A percentile compares a stretch with the other conserved stretches of the same genome.
These are phyloP conservation scores for Umimayanthus kanabou DNA, from an alignment of 92 coral and sea anemone species.

Conservation along the genomic window DNA sequence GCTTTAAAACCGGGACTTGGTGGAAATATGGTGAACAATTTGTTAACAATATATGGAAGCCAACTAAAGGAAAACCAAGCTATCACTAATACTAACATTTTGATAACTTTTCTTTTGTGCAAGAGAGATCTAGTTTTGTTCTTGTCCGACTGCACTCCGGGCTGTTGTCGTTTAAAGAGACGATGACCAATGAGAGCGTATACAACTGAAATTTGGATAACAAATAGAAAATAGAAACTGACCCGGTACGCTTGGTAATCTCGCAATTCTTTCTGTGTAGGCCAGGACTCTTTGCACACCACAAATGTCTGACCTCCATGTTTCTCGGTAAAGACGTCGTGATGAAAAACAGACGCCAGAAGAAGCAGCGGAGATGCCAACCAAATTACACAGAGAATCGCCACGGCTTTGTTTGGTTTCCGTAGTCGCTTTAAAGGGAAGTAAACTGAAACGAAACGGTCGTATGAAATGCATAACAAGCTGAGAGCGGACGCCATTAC, in stretches of 20 bases:
- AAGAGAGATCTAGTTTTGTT: slow-evolving; percentile 58
- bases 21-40: slow-evolving; percentile 70
- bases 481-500: slow-evolving; percentile 88
- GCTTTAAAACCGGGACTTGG: slow-evolving; percentile 53
- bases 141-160: slow-evolving; percentile 69
- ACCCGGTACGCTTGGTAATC: slow-evolving; percentile 70
- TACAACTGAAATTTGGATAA: slow-evolving; percentile 75
- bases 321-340: slow-evolving; percentile 45
- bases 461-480: slow-evolving; percentile 78
- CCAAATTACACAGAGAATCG: slow-evolving; percentile 68
- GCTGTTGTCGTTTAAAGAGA: slow-evolving; percentile 73
- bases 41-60: slow-evolving; percentile 85
- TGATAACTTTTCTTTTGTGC: slow-evolving; percentile 70
- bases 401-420: slow-evolving; percentile 54
- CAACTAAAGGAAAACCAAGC: slow-evolving; percentile 72
- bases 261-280: slow-evolving; percentile 47
- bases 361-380: slow-evolving; percentile 75
- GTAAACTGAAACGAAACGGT: slow-evolving; percentile 76
- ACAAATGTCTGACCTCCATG: slow-evolving; percentile 43
- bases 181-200: slow-evolving; percentile 67
- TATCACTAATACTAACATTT: slow-evolving; percentile 79
- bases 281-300: slow-evolving; percentile 76
- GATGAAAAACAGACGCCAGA: slow-evolving; percentile 70
- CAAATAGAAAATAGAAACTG: slow-evolving; percentile 69
- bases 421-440: slow-evolving; percentile 68